These are phyloP conservation scores for Diplogasteroides magnus DNA, from an alignment of 1,140 invertebrate species.

Conservation along the genomic window DNA sequence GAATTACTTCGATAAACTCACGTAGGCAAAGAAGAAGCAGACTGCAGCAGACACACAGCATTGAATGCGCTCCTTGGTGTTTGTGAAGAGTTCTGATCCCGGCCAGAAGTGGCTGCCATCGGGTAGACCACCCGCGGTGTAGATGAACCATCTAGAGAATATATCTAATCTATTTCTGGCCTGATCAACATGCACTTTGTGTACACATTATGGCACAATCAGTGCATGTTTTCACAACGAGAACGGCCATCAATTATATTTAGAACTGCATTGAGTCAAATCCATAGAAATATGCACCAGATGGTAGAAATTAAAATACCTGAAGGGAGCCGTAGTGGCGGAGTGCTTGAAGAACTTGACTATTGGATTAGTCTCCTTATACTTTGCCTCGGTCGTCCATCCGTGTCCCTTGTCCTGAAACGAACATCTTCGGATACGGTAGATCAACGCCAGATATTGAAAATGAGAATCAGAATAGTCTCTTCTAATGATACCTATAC, in stretches of 20 bases:
- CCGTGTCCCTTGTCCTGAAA: constrained; percentile 41
- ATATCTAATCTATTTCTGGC: too few relatives aligned
- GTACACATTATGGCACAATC: too few relatives aligned
- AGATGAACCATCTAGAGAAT: constrained; percentile 16
- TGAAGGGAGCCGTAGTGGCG: too few relatives aligned
- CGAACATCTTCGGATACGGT: constrained; percentile 9
- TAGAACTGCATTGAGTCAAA: too few relatives aligned
- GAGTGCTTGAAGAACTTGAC: too few relatives aligned
- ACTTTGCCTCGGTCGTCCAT: constrained; percentile 39
- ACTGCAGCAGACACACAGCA: constrained; percentile 34
- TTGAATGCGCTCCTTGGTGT: constrained; percentile 37
- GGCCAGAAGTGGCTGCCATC: constrained; percentile 47
- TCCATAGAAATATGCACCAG: too few relatives aligned
- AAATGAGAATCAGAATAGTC: not conserved
- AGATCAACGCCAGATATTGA: not conserved
- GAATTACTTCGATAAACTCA: constrained; percentile 10
- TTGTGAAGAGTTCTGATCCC: constrained; percentile 38
- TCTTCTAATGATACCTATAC: too few relatives aligned
- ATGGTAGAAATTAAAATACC: too few relatives aligned
- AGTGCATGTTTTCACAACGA: too few relatives aligned
- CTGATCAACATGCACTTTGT: too few relatives aligned
- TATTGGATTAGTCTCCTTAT: too few relatives aligned
- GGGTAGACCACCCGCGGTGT: constrained; percentile 37
- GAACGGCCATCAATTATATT: too few relatives aligned
- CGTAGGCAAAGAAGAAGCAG: constrained; percentile 30